phyloP scores from a whole-genome alignment of 2,113 vertebrate species.

The Ochotona curzoniae region DNA sequence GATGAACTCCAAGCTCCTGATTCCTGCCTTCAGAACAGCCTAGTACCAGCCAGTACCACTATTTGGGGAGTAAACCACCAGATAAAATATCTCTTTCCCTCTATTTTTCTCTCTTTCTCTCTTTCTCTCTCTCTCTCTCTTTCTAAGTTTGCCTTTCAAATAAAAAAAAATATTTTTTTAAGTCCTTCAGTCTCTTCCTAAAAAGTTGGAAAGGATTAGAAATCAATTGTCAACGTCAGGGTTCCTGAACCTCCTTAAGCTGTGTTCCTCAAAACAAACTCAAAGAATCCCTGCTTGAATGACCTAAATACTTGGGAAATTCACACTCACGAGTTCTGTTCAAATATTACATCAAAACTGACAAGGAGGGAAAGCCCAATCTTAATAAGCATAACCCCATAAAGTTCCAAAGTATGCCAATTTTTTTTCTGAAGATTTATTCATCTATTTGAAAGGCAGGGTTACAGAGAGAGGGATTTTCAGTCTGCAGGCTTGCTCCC shows the following conservation, averaged over 20 bases:
- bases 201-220: not conserved
- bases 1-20: too few relatives aligned
- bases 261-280: not conserved
- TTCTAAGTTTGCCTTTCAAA: too few relatives aligned
- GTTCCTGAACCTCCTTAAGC: not conserved
- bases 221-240: not conserved
- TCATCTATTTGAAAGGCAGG: too few relatives aligned
- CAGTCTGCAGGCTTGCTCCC: too few relatives aligned
- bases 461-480: too few relatives aligned
- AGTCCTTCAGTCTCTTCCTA: not conserved
- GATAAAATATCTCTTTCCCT: rapidly evolving
- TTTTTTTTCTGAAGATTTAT: not conserved
- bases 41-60: too few relatives aligned
- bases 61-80: too few relatives aligned
- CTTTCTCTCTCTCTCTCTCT: too few relatives aligned
- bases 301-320: not conserved
- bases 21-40: too few relatives aligned
- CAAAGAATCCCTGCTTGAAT: not conserved
- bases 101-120: too few relatives aligned
- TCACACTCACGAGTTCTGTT: not conserved
- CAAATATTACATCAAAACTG: constrained; percentile 28
- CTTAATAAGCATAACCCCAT: constrained; percentile 4
- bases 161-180: not conserved
- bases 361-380: not conserved
- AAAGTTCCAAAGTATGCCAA: not conserved